phyloP scores from a whole-genome alignment of 2,888 invertebrate species.

The Taphrorychus bicolor region DNA sequence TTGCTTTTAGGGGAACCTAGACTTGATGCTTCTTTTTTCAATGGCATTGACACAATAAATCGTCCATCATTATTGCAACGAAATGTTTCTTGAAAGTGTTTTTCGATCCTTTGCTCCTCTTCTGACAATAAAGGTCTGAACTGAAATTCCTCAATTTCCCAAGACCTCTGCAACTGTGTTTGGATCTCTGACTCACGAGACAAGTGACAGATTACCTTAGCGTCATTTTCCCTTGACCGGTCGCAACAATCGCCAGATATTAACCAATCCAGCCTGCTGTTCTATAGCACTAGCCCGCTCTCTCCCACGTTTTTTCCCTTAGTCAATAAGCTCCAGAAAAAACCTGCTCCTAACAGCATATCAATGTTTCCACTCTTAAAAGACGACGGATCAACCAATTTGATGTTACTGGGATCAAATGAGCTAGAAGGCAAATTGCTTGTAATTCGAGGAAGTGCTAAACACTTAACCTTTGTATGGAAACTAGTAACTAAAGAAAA shows the following conservation, averaged over 20 bases:
- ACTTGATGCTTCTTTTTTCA: neutral
- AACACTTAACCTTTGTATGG: neutral
- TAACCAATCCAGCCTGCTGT: neutral
- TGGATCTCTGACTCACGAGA: neutral
- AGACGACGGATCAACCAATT: neutral
- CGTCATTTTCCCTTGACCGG: neutral
- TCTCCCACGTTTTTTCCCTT: neutral
- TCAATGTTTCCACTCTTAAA: neutral
- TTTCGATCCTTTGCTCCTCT: neutral
- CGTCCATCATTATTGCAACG: neutral
- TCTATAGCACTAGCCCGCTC: neutral
- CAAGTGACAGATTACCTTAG: neutral
- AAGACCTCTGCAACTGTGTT: neutral
- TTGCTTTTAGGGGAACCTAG: neutral
- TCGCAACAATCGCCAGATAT: neutral
- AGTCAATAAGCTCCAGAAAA: neutral
- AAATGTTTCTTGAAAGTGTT: no score
- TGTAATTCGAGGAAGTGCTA: neutral
- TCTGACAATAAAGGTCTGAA: neutral
- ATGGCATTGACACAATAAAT: conserved; percentile 1
- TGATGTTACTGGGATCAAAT: neutral
- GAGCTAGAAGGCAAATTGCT: neutral
- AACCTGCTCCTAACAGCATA: neutral
- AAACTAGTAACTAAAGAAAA: neutral
- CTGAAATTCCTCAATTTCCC: neutral